Conservation (phyloP, 2,888 invertebrate species). For the Yponomeuta evonymella region DNA sequence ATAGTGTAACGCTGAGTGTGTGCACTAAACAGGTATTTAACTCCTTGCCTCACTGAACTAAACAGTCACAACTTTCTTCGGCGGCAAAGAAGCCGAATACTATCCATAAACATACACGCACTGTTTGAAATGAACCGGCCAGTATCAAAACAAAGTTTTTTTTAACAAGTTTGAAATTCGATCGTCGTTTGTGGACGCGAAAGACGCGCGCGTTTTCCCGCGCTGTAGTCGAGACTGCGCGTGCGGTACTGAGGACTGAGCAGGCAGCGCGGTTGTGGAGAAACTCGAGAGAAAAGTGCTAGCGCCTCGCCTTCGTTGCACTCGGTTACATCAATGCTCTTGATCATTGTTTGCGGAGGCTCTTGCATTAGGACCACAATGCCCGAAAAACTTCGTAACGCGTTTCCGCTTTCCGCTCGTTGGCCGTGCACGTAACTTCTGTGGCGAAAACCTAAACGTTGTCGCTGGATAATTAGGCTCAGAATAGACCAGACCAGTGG, state of each 20-base stretch:
- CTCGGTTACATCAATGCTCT: slow-evolving; percentile 59
- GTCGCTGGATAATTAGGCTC: not conserved
- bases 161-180: not conserved
- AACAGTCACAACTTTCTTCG: slow-evolving; percentile 46
- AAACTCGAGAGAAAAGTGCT: slow-evolving; percentile 69
- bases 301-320: slow-evolving; percentile 41
- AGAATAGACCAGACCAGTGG: too few species aligned
- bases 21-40: slow-evolving; percentile 27
- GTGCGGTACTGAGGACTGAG: slow-evolving; percentile 28
- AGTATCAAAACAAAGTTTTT: slow-evolving; percentile 3
- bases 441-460: not conserved
- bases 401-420: slow-evolving; percentile 46
- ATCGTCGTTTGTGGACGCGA: slow-evolving; percentile 14
- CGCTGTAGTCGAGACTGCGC: slow-evolving; percentile 52
- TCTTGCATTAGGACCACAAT: slow-evolving; percentile 6
- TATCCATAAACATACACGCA: not conserved
- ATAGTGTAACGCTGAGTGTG: slow-evolving; percentile 38
- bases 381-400: slow-evolving; percentile 17
- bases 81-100: not conserved
- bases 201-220: slow-evolving; percentile 47
- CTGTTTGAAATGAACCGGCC: not conserved
- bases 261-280: slow-evolving; percentile 33
- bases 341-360: slow-evolving; percentile 29
- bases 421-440: slow-evolving; percentile 18
- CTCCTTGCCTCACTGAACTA: slow-evolving; percentile 38